Evolutionary conservation across 2,888 invertebrate genomes (phyloP), one percentile per base, ranked within the genome.

Genomic region (Polylopha cassiicola): DNA sequence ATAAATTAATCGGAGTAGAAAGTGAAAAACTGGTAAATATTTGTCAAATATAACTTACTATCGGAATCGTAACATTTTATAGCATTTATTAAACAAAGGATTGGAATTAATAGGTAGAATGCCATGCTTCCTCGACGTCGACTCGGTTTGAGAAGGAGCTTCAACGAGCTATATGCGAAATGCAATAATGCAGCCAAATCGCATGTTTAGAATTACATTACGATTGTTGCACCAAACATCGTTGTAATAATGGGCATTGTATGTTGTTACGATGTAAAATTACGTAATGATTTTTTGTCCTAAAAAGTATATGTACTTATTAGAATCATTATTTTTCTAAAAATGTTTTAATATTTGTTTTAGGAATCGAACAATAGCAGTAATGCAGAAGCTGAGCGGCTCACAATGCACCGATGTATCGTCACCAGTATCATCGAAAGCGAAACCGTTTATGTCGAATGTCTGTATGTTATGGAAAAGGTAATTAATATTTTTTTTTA

Each of bases 401-500:
- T 92, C 44, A 91, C 93, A 33, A 95, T 95, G 92, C 93, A 95
- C 61, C 91, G 93, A 59, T 93, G 93, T 65, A 95, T 97, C 62
- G 89, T 97, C 46, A 91, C 90, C 54, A 95, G 95, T 63, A 95
- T 97, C 51, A 92, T 97, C 55, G 95, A 95, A 59, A 96, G 95
- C 70, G 97, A 97, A 81, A 91, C 91, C 31, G 91, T 94, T 50
- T 97, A 97, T 70, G 93, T 97, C 26, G 95, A 95, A 74, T 95
- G 95, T 74, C 87, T 97, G 34, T 93, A 93, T 59, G 94, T 96
- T 48, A 92, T 96, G 88, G 88, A 95, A 56, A 94, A 94, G 89
- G 95, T 94, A 80, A 76, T 67, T 48, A 11, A 18, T 38, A 4
- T 4, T 11, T n/a, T 6, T 20, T 18, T 8, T 10, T 9, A 15